Conservation (phyloP, 2,113 vertebrate species). For the Poecilia latipinna region DNA sequence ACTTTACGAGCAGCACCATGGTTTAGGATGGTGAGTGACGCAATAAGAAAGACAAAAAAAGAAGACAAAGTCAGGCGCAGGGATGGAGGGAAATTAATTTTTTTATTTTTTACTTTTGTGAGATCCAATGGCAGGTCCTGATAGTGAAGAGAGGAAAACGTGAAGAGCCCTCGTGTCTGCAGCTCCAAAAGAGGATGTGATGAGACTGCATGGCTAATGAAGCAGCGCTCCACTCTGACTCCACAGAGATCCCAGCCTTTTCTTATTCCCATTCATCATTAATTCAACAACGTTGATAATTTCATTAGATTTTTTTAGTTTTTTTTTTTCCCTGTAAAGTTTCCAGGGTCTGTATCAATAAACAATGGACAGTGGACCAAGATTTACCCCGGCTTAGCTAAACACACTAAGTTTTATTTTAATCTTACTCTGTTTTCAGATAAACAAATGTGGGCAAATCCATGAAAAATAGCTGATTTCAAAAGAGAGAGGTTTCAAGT, state of each 20-base stretch:
- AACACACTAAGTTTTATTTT: conserved; percentile 46
- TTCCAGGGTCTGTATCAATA: conserved; percentile 89
- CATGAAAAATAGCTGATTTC: not conserved
- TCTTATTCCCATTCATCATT: conserved; percentile 98
- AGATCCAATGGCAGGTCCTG: conserved; percentile 87
- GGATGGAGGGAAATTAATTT: conserved; percentile 27
- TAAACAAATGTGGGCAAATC: conserved; percentile 30
- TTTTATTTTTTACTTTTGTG: conserved; percentile 68
- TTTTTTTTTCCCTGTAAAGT: conserved; percentile 69
- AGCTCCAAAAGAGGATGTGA: conserved; percentile 88
- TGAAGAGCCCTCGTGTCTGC: conserved; percentile 81
- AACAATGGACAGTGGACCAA: conserved; percentile 90
- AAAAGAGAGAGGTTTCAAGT: not conserved
- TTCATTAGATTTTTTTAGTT: conserved; percentile 86
- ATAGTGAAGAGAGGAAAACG: conserved; percentile 67
- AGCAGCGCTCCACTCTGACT: conserved; percentile 76
- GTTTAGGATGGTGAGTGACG: conserved; percentile 59
- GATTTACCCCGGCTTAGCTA: conserved; percentile 83
- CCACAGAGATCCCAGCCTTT: conserved; percentile 88
- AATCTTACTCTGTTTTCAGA: conserved; percentile 47
- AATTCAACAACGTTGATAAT: conserved; percentile 99
- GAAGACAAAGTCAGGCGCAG: conserved; percentile 12
- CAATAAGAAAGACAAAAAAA: conserved; percentile 17
- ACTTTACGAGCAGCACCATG: conserved; percentile 30
- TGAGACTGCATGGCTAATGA: conserved; percentile 96